Evolutionary conservation across 92 coral and sea anemone genomes (phyloP), one percentile per base, ranked within the genome.

Genomic region (Bergia sp.): DNA sequence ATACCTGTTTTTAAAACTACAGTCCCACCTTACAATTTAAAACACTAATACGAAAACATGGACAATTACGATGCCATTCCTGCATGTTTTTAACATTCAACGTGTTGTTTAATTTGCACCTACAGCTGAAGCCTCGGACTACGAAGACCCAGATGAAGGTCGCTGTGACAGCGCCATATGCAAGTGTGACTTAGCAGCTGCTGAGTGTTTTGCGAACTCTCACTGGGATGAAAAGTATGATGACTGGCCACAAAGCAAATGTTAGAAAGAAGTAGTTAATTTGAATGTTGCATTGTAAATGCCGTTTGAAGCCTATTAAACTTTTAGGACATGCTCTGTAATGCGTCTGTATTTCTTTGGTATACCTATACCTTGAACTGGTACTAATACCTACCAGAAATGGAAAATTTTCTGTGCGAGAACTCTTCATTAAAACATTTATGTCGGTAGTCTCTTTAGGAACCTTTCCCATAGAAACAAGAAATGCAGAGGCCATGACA

Each of bases 91-190:
- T 42, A 42, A 42, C 5, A 42, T 42, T 42, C 45, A 42, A 42
- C 45, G 45, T 2, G 45, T 42, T 42, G 45, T 42, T 42, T 42
- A 42, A 61, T 64, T 80, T 73, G 9, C 64, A 9, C 67, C 3
- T 49, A 53, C 45, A 79, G 83, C 42, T 53, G 7, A 53, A 79
- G 71, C 83, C 23, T 53, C 83, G 21, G 67, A 79, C 20, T 79
- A 79, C 83, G 38, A 37, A 0, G 83, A 79, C 69, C 69, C 83
- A 20, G 38, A 49, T 20, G 88, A 85, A 66, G 85, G 81, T 13
- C 57, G 90, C 5, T 92, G 94, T 74, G 80, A 80, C 39, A 88
- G 92, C 7, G 90, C 94, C 20, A 92, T 92, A 74, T 92, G 94
- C 55, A 81, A 85, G 21, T 92, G 94, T 53, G 94, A 92, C 50